A percentile compares a stretch with the other conserved stretches of the same genome.
Conservation (phyloP, 1,140 invertebrate species). For the Rhagoletis zephyria region DNA sequence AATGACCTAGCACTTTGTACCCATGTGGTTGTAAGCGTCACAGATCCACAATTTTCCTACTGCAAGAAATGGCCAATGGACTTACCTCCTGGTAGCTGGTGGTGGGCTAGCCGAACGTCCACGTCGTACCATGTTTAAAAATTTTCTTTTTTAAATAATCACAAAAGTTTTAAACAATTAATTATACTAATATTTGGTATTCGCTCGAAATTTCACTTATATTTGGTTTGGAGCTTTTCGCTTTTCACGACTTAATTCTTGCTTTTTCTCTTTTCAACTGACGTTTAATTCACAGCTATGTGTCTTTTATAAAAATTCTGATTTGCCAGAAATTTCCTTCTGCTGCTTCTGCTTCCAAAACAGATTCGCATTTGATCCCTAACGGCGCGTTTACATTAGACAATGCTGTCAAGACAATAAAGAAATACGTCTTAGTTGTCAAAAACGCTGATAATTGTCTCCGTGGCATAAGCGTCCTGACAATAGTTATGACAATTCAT, state of each 20-base stretch:
- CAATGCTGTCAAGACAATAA: no score
- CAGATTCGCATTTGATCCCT: no score
- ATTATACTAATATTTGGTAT: not conserved
- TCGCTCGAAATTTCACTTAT: conserved; percentile 12
- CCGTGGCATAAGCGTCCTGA: no score
- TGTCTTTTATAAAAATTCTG: conserved; percentile 32
- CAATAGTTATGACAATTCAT: no score
- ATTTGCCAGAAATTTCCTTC: conserved; percentile 25
- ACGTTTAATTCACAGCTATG: conserved; percentile 4
- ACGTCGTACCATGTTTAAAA: conserved; percentile 81
- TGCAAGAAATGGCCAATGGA: not conserved
- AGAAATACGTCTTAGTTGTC: no score
- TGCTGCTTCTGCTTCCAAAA: not conserved
- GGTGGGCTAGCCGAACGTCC: conserved; percentile 82
- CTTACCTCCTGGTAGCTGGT: conserved; percentile 77
- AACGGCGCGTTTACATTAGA: no score
- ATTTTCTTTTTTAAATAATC: conserved; percentile 28
- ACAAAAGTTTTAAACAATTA: not conserved
- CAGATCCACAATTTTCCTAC: not conserved
- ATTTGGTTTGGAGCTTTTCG: not conserved
- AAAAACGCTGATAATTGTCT: no score
- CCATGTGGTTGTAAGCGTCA: conserved; percentile 11
- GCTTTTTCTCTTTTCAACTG: conserved; percentile 46
- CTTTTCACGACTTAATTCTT: not conserved
- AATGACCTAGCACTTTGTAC: conserved; percentile 26